Base-by-base conservation (phyloP, 2,888 invertebrate species). In the Dasypolia templi region DNA sequence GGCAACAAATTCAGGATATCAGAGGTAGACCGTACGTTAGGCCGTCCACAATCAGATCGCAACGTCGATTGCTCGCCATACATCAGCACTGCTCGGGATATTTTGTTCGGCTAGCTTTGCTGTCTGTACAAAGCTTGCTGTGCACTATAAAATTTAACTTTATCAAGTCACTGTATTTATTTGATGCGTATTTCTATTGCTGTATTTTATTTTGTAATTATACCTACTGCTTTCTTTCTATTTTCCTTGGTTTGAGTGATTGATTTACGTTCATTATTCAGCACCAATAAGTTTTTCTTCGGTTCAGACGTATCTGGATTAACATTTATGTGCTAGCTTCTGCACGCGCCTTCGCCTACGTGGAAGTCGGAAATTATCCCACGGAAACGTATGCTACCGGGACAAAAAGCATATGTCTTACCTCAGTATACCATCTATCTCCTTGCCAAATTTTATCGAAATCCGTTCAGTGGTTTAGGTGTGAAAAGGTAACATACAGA, bases 61-160 rank as follows among this genome's bases (percentile, higher is more conserved):
- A 80, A 75, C 76, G 84, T 76, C 85, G 84, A 87, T 84, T 86
- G 84, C 82, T 72, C 77, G 77, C 86, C 83, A 85, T 89, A 88
- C 85, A 86, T 88, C 85, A 87, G n/a, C 82, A 79, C 56, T 19
- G 75, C 39, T 32, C 22, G 67, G 42, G 78, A 74, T 81, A 77
- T 77, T 83, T 69, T 53, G 75, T 66, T 58, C 69, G 80, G 72
- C 77, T 66, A 75, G 67, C 77, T 73, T 75, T 73, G 73, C 66
- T 65, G 61, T 65, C 67, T 35, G 53, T 69, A 56, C 51, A 58
- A 64, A 65, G 61, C 46, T 72, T 59, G 65, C 14, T 32, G n/a
- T 2, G 5, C 11, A 35, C 14, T 19, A 29, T 61, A 51, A 26
- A 68, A 19, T 55, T 55, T n/a, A 29, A 39, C 19, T 55, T 0